Evolutionary conservation across 2,888 invertebrate species (phyloP).

Genomic region (Chrysolina haemoptera): DNA sequence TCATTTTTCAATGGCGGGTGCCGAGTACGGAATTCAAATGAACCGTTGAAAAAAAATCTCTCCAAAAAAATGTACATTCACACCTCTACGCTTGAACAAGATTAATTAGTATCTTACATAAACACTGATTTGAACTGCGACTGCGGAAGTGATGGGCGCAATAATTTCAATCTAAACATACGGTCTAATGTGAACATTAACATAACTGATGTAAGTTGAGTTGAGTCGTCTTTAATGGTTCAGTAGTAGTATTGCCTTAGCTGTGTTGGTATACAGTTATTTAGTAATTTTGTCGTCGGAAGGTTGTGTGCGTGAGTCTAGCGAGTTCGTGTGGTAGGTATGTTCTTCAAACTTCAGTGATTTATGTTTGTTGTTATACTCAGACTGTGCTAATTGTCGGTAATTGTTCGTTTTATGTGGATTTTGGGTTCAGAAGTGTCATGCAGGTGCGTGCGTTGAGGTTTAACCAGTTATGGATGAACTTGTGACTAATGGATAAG

Average conservation of each 20-base stretch:
- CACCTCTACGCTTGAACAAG: too few species aligned
- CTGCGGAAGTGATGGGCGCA: background rate
- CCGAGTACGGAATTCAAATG: too few species aligned
- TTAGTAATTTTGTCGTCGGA: conserved; percentile 40
- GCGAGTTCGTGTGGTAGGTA: conserved; percentile 29
- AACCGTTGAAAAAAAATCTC: too few species aligned
- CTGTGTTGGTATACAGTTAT: conserved; percentile 48
- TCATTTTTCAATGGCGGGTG: too few species aligned
- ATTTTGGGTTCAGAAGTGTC: background rate
- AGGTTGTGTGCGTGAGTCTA: conserved; percentile 31
- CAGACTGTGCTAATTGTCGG: conserved; percentile 20
- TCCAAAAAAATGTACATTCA: too few species aligned
- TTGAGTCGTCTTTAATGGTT: conserved; percentile 40
- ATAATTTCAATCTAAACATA: conserved; percentile 34
- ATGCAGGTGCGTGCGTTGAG: background rate
- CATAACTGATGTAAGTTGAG: conserved; percentile 36
- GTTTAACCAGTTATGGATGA: background rate
- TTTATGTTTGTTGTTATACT: conserved; percentile 36
- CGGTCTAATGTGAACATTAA: conserved; percentile 37
- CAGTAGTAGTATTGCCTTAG: conserved; percentile 55
- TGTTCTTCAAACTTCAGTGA: conserved; percentile 33
- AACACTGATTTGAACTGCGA: background rate
- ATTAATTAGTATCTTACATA: too few species aligned
- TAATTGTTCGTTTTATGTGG: background rate
- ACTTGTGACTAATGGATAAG: background rate